Evolutionary conservation across 1,140 invertebrate genomes (phyloP), one percentile per base, ranked within the genome.

Genomic region (Drosophila willistoni): DNA sequence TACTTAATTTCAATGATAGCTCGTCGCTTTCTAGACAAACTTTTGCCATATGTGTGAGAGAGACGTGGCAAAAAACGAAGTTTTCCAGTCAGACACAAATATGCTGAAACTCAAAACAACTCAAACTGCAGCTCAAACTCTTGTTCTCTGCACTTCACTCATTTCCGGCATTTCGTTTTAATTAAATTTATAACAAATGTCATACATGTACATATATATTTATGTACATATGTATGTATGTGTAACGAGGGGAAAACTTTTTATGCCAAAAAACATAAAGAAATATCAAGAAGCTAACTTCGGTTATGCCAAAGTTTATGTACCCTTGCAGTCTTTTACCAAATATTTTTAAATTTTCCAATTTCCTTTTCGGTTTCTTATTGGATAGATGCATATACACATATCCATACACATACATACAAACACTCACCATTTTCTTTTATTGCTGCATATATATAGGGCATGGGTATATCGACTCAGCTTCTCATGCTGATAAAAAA

Each of bases 171-270:
- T 85, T 85, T 85, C 77, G 61, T 81, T 85, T 83, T 85, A 83
- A 83, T 85, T 83, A 83, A 83, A 83, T 83, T 85, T 85, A 83
- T 80, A 80, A 73, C 81, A 85, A 81, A 83, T 83, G 81, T 83
- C 81, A 80, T 80, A 75, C n/a, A n/a, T 47, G 44, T 47, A n/a
- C 3, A 64, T 60, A 55, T 36, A 10, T 36, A 13, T 39, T 12
- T 39, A 4, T 25, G 22, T 25, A 25, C 3, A 2, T 47, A 13
- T 9, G 66, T 60, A 55, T 10, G 9, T 36, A 13, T 39, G 36
- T 39, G 36, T n/a, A 3, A 39, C 12, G 4, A 17, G 19, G 22
- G 36, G 22, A 70, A 47, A 81, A 73, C 63, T 81, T 77, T 73
- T 44, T 17, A 51, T 36, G 61, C 19, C 39, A 73, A n/a, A 51